Base-by-base conservation (phyloP, 2,888 invertebrate species). In the Pseudococcus viburni region DNA sequence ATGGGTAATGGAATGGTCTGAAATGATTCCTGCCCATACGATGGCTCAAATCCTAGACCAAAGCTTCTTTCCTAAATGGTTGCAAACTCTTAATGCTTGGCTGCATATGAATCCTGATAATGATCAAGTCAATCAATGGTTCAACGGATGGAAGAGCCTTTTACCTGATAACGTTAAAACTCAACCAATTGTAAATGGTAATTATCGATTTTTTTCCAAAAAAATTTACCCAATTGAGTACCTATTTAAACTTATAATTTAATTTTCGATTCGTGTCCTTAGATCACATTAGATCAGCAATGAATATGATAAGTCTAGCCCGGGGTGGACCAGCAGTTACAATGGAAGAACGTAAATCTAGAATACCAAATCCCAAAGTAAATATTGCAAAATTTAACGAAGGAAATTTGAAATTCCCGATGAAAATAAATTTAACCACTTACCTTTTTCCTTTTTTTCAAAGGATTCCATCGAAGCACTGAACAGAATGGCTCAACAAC, bases 1-100 rank as follows among this genome's bases (percentile, higher is more conserved):
- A 90, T 98, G 98, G 96, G 96, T 98, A 46, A 96, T 97, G 93
- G 95, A 96, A 89, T 99, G 99, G 99, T 93, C 94, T 90, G 97
- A 97, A 90, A 92, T 99, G 91, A 92, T 98, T 80, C 96, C 97
- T 0, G 92, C 94, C 0, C 93, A 95, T 0, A 94, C 95, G 19
- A 94, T 99, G 93, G 96, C 95, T 0, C 94, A 95, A 46, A 91
- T 99, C 8, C 93, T 99, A 9, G 95, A 96, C 90, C 96, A 97
- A 90, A 94, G 94, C 90, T 97, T 99, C 93, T 97, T 99, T 91
- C 98, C 99, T 0, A 95, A 97, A 91, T 98, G 97, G 97, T 93
- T 97, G 90, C 95, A 95, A 90, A 95, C 96, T 26, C 92, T 96
- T 55, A 95, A 96, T 0, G 93, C 96, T 87, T 99, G 99, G 99